These are phyloP conservation scores for Anastrepha obliqua DNA, from an alignment of 1,140 invertebrate genomes.

Conservation along the genomic window DNA sequence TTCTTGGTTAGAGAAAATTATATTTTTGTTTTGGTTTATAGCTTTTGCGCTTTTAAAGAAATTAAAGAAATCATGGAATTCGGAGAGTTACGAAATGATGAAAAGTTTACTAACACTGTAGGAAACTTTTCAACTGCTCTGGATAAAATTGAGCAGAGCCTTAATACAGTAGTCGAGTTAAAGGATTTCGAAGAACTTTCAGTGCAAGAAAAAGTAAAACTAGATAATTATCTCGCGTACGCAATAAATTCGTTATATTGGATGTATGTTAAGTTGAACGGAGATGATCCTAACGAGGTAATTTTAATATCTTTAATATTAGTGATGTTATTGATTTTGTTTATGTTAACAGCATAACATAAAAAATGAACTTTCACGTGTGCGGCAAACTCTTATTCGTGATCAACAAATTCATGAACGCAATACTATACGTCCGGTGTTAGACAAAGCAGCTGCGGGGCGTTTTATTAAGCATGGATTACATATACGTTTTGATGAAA, in stretches of 20 bases:
- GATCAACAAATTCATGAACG: slow-evolving; percentile 78
- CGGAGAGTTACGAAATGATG: slow-evolving; percentile 72
- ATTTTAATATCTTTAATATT: neutral
- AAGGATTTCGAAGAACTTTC: slow-evolving; percentile 75
- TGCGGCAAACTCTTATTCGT: slow-evolving; percentile 77
- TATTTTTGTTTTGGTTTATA: too few species aligned
- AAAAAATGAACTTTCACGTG: slow-evolving; percentile 77
- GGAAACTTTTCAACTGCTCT: slow-evolving; percentile 76
- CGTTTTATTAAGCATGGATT: slow-evolving; percentile 79
- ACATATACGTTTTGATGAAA: slow-evolving; percentile 68
- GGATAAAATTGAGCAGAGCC: slow-evolving; percentile 75
- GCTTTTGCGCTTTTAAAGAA: too few species aligned
- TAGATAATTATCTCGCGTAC: slow-evolving; percentile 78
- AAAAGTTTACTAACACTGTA: slow-evolving; percentile 75
- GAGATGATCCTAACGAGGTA: slow-evolving; percentile 76
- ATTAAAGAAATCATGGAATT: slow-evolving; percentile 67
- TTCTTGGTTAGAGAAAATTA: too few species aligned
- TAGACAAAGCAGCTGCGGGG: slow-evolving; percentile 77
- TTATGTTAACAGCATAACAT: slow-evolving; percentile 73
- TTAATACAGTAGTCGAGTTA: slow-evolving; percentile 74
- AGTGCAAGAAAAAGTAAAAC: slow-evolving; percentile 78
- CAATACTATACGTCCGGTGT: slow-evolving; percentile 76
- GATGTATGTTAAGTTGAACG: slow-evolving; percentile 77
- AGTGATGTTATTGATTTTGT: neutral
- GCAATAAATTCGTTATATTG: slow-evolving; percentile 78